Conservation (phyloP, 2,888 invertebrate genomes). For the Enchytraeus crypticus region DNA sequence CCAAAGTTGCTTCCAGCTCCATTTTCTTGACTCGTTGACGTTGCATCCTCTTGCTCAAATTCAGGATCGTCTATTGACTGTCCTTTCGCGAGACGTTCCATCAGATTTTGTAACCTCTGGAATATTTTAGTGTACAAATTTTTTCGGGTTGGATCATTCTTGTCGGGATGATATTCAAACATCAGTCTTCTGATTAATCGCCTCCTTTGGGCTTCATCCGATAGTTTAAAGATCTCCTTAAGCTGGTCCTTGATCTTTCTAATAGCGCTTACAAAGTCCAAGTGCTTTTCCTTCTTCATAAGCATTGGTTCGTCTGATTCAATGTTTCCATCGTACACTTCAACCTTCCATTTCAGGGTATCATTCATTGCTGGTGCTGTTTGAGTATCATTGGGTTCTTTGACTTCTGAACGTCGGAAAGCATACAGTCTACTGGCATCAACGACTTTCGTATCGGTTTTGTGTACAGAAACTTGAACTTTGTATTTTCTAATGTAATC, state of each 20-base stretch:
- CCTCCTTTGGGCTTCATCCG: background rate
- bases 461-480: too few relatives aligned
- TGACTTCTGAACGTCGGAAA: background rate
- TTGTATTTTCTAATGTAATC: too few relatives aligned
- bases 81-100: background rate
- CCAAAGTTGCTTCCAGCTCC: background rate
- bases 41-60: background rate
- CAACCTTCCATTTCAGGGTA: background rate
- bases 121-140: background rate
- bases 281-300: too few relatives aligned
- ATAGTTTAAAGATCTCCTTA: background rate
- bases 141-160: background rate
- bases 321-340: too few relatives aligned
- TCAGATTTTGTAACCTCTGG: background rate
- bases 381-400: background rate
- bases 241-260: background rate
- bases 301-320: too few relatives aligned
- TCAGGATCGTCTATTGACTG: background rate
- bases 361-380: background rate
- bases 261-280: background rate
- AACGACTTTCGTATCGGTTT: too few relatives aligned
- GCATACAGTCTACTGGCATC: background rate
- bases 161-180: background rate
- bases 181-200: background rate
- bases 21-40: background rate